Base-by-base conservation (phyloP, 2,888 invertebrate genomes). In the Brenthis daphne region DNA sequence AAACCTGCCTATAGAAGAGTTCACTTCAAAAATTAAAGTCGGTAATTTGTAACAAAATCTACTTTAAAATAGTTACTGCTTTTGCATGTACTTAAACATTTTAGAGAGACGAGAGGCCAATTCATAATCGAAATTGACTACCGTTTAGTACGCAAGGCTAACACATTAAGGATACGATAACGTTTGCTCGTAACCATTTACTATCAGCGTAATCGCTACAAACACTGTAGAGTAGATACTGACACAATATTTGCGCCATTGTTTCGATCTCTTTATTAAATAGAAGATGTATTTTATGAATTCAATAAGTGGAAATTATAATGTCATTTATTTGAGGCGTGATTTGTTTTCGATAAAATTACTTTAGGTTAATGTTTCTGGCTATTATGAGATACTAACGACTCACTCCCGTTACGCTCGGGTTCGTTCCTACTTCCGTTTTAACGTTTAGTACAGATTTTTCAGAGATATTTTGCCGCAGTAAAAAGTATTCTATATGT, bases 101-200 rank as follows among this genome's bases (percentile, higher is more conserved):
- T 29, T 60, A 60, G n/a, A 50, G 50, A n/a, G n/a, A 50, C 29
- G 29, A 50, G 12, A 50, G 60, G 60, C 60, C 50, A 60, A 60
- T 60, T 60, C 60, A 60, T 60, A 60, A 50, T 60, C 48, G 16
- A 60, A 60, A 54, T 57, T 58, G 64, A 24, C 64, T 60, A 16
- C 60, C 60, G 60, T 29, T 60, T 60, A 50, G 33, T 65, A 68
- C 56, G 53, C 60, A 61, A 70, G 55, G 56, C 47, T 61, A 57
- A 65, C 64, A 61, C 68, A 70, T 70, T 61, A 65, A 60, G 68
- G 60, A 65, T 64, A 64, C 67, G 67, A 64, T 70, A 65, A 68
- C 33, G 51, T 14, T 47, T 12, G 37, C 63, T 70, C 57, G 20
- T 68, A 65, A 65, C 65, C 33, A 57, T 65, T 56, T 68, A 65